A percentile compares a stretch with the other conserved stretches of the same genome.
These are phyloP conservation scores for Caenorhabditis tropicalis DNA, from an alignment of 1,140 invertebrate genomes.

Conservation along the genomic window DNA sequence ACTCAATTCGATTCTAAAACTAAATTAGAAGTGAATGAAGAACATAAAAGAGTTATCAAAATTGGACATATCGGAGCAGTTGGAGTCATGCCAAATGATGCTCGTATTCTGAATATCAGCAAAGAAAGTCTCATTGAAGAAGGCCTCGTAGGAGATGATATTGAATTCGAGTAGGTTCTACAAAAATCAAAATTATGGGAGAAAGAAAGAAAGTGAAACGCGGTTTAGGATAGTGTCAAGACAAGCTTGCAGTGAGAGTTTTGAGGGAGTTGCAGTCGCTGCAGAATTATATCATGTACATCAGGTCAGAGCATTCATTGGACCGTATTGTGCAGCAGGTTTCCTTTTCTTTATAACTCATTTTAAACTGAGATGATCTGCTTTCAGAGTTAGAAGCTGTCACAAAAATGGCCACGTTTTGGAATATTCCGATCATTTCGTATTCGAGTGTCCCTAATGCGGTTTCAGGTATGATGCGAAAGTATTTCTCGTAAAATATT, in stretches of 20 bases:
- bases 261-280: slow-evolving; percentile 70
- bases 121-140: slow-evolving; percentile 63
- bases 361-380: neutral
- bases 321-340: slow-evolving; percentile 65
- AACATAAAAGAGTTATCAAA: slow-evolving; percentile 55
- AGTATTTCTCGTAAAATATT: neutral
- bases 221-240: slow-evolving; percentile 63
- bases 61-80: slow-evolving; percentile 65
- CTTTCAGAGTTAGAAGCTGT: slow-evolving; percentile 67
- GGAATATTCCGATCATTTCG: slow-evolving; percentile 70
- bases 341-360: neutral
- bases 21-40: slow-evolving; percentile 48
- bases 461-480: slow-evolving; percentile 47
- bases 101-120: slow-evolving; percentile 63
- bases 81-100: slow-evolving; percentile 65
- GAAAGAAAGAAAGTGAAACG: neutral
- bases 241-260: slow-evolving; percentile 65
- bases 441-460: slow-evolving; percentile 67
- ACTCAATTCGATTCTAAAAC: slow-evolving; percentile 46
- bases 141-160: slow-evolving; percentile 63
- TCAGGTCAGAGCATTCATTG: slow-evolving; percentile 65
- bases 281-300: slow-evolving; percentile 67
- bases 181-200: neutral
- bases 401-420: slow-evolving; percentile 69
- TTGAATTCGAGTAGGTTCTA: slow-evolving; percentile 66